Conservation (phyloP, 2,113 vertebrate species). For the Diphyllodes magnificus region DNA sequence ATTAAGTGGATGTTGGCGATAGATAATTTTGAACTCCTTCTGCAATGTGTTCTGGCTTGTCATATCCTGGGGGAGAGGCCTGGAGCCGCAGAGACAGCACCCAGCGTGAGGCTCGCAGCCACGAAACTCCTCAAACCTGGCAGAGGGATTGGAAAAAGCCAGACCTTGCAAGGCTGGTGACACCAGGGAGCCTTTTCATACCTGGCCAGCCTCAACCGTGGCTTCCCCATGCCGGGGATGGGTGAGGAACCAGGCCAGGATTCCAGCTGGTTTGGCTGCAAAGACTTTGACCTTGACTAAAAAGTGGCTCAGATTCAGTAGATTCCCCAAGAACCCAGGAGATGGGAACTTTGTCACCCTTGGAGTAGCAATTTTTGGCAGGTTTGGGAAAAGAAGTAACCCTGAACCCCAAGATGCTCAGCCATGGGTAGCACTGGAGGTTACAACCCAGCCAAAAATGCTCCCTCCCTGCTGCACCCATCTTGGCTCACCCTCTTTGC, state of each 20-base stretch:
- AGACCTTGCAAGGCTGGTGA: neutral
- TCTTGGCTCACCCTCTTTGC: neutral
- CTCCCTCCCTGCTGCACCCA: neutral
- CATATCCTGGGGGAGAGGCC: conserved; percentile 5
- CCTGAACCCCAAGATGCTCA: neutral
- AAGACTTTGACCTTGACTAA: neutral
- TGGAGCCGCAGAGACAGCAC: neutral
- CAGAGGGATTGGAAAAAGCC: neutral
- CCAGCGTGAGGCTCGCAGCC: neutral
- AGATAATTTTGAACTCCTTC: conserved; percentile 56
- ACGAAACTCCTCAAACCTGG: neutral
- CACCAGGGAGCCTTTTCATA: neutral
- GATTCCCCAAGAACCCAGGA: neutral
- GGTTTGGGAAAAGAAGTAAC: neutral
- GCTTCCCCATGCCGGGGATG: neutral
- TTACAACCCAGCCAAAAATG: neutral
- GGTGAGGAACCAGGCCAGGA: neutral
- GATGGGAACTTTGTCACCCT: neutral
- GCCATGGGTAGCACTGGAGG: neutral
- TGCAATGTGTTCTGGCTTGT: conserved; percentile 46
- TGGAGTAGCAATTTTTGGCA: neutral
- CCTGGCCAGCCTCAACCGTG: neutral
- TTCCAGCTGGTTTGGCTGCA: neutral
- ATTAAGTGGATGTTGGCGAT: conserved; percentile 52
- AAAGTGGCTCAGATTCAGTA: neutral